Conservation (phyloP, 2,888 invertebrate species). For the Ennomos quercinarius region DNA sequence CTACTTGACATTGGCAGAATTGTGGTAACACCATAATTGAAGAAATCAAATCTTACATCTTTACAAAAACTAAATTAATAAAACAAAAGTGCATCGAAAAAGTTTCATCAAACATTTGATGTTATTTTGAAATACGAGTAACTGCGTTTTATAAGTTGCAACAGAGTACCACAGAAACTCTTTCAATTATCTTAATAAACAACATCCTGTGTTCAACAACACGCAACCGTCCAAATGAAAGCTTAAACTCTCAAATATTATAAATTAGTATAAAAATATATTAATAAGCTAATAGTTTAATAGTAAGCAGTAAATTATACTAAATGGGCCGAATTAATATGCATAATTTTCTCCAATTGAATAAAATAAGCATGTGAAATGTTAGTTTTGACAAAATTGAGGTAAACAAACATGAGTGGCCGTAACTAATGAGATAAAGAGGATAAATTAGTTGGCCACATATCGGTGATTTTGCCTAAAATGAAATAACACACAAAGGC, state of each 20-base stretch:
- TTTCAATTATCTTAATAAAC: slow-evolving; percentile 42
- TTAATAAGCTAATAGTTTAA: slow-evolving; percentile 41
- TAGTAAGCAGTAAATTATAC: slow-evolving; percentile 36
- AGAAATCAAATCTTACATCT: too few relatives aligned
- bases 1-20: too few relatives aligned
- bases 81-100: too few relatives aligned
- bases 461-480: slow-evolving; percentile 6
- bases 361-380: slow-evolving; percentile 39
- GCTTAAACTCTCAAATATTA: slow-evolving; percentile 21
- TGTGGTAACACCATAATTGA: too few relatives aligned
- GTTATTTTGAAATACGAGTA: too few relatives aligned
- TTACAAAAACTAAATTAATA: too few relatives aligned
- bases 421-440: slow-evolving; percentile 25
- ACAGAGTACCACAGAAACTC: background rate
- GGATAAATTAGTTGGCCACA: slow-evolving; percentile 26
- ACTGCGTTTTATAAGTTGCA: background rate
- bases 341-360: slow-evolving; percentile 36
- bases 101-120: too few relatives aligned
- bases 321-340: slow-evolving; percentile 35
- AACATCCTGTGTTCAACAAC: slow-evolving; percentile 46
- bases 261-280: slow-evolving; percentile 32
- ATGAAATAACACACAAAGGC: background rate
- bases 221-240: slow-evolving; percentile 40
- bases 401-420: slow-evolving; percentile 31
- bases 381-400: slow-evolving; percentile 29